phyloP scores from a whole-genome alignment of 2,113 vertebrate genomes.

The Nyctereutes procyonoides region DNA sequence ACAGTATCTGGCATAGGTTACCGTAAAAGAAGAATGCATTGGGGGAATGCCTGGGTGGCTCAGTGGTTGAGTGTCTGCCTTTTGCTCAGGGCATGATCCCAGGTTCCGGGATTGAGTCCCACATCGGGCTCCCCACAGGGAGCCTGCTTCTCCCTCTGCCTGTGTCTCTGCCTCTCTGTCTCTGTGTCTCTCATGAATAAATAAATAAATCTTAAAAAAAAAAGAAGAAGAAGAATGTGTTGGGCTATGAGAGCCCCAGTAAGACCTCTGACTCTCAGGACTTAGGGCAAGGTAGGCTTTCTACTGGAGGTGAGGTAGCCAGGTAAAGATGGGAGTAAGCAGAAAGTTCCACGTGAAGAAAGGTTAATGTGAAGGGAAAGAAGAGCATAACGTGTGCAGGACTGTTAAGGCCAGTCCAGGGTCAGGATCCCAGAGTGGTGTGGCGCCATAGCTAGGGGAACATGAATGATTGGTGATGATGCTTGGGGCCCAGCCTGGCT shows the following conservation, averaged over 20 bases:
- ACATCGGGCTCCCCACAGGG: too few relatives aligned
- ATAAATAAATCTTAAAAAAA: too few relatives aligned
- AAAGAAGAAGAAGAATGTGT: fast-evolving
- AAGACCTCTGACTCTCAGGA: neutral
- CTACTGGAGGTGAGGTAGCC: neutral
- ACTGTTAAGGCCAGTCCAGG: neutral
- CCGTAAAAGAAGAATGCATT: neutral
- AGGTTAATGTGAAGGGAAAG: neutral
- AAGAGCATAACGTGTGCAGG: neutral
- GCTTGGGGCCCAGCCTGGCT: neutral
- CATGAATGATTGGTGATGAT: neutral
- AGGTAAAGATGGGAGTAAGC: neutral
- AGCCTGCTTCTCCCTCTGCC: too few relatives aligned
- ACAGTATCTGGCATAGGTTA: fast-evolving
- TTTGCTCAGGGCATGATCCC: too few relatives aligned
- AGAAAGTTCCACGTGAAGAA: neutral
- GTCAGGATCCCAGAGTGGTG: neutral
- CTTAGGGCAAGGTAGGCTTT: neutral
- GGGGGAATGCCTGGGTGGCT: neutral
- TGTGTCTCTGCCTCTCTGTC: too few relatives aligned
- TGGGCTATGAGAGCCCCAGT: neutral
- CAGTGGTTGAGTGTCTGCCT: too few relatives aligned
- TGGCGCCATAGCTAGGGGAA: neutral
- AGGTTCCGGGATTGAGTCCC: too few relatives aligned
- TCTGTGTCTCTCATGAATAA: too few relatives aligned